Conservation (phyloP, 1,140 invertebrate genomes). For the Trichonephila inaurata region DNA sequence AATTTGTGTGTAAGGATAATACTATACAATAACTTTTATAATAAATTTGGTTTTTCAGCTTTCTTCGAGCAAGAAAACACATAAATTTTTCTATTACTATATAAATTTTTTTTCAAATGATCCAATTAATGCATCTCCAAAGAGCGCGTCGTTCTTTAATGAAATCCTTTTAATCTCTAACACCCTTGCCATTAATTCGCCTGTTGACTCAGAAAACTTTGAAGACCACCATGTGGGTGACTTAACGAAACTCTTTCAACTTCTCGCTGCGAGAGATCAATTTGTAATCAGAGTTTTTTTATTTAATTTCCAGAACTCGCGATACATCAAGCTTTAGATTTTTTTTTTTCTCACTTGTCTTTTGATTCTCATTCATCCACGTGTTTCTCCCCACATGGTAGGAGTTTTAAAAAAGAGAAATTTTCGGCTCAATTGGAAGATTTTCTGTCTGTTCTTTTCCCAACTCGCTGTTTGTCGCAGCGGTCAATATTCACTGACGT, state of each 20-base stretch:
- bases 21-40: too few species aligned
- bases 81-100: background rate
- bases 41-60: too few species aligned
- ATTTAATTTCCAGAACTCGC: constrained; percentile 3
- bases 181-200: background rate
- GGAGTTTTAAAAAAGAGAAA: constrained; percentile 36
- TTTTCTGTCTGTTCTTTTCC: constrained; percentile 44
- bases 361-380: background rate
- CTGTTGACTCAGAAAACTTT: constrained; percentile 17
- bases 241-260: background rate
- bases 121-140: background rate
- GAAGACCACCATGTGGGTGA: background rate
- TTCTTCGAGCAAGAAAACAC: too few species aligned
- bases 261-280: too few species aligned
- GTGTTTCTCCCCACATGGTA: constrained; percentile 32
- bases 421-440: background rate
- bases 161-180: background rate
- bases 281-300: background rate
- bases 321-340: background rate
- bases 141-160: background rate
- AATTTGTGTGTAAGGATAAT: too few species aligned
- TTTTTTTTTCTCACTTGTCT: background rate
- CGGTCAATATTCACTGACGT: constrained; percentile 72
- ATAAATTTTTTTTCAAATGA: background rate
- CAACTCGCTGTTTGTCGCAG: constrained; percentile 48